Evolutionary conservation across 2,797 vertebrate species (phyloP), one percentile per base, ranked within the genome.

Genomic region (Alauda arvensis): DNA sequence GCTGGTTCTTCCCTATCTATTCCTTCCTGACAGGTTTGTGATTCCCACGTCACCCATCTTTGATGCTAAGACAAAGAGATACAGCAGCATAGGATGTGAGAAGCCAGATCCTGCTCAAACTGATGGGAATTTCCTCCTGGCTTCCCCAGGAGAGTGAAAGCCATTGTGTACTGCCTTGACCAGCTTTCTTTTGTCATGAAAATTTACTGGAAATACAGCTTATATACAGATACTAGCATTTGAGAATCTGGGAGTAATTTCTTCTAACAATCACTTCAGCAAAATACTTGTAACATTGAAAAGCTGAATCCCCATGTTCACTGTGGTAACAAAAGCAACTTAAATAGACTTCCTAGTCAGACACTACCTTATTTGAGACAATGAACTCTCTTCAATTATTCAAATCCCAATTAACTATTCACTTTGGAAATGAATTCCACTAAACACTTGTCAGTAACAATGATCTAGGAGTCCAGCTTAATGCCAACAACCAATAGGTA

Each of bases 181-280:
- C 57, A 85, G 20, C 28, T 78, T 56, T 65, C 42, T 91, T 88
- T 78, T 48, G 46, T 83, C 43, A 43, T 83, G 59, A 85, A 85
- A 90, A 87, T 34, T 83, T 39, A 78, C 74, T 89, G 43, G 65
- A 90, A 91, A 82, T 40, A 37, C 3, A 51, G 43, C 8, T 72
- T 78, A 45, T 1, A 4, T 70, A 76, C 24, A 78, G 42, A 61
- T 74, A 81, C 12, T 31, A 63, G 49, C 1, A 14, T 57, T 39
- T 85, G 46, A 79, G 77, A 70, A 81, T 82, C 51, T 71, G 71
- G 53, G 72, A 90, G 33, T 65, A 48, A 51, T 77, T 94, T 85
- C 56, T 93, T 87, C 63, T 80, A 72, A 71, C 43, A 62, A 69
- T 46, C 40, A 62, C 37, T 69, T 70, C 71, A 88, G 74, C 24